Evolutionary conservation across 2,113 vertebrate species (phyloP), one percentile per base, ranked within the genome.

Genomic region (Nothoprocta perdicaria): DNA sequence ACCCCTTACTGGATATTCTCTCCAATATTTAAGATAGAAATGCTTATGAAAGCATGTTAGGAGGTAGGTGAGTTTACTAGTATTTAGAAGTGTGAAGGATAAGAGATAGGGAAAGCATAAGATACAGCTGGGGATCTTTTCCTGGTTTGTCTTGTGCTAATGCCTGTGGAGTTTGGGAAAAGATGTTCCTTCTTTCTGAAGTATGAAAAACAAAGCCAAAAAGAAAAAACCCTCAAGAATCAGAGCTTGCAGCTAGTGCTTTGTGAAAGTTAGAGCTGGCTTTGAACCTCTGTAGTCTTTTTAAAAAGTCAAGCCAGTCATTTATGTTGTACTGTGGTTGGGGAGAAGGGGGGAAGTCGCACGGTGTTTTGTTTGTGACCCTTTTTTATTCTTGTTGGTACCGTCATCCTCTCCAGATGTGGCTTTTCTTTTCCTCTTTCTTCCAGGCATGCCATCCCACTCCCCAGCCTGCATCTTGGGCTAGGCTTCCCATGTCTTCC

Each of bases 381-480:
- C 27, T 23, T 87, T 38, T 78, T 91, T 87, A 50, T 53, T 78
- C 53, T n/a, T 60, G 12, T 31, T 85, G 58, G n/a, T 86, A 60
- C 71, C 67, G 52, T 89, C 0, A 0, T 87, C 29, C 75, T 85
- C 61, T 89, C 72, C 79, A 87, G 92, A 65, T 94, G 53, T 48
- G 76, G 61, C 63, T 80, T 89, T 93, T 88, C 69, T 86, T 92
- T 69, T 65, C 72, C 78, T 94, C 67, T 79, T 93, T 86, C 41
- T 83, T 95, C 79, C 57, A 72, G 72, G 61, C 82, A 71, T 94
- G 89, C 65, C 79, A 94, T 85, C 60, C 38, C 84, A 89, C 63
- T 92, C 60, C 84, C 88, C 78, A 81, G 75, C 90, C 81, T 90
- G 23, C 86, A 82, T 84, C 63, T 92, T 92, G 67, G 95, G 84